Conservation (phyloP, 2,888 invertebrate genomes). For the Caenorhabditis sp. region DNA sequence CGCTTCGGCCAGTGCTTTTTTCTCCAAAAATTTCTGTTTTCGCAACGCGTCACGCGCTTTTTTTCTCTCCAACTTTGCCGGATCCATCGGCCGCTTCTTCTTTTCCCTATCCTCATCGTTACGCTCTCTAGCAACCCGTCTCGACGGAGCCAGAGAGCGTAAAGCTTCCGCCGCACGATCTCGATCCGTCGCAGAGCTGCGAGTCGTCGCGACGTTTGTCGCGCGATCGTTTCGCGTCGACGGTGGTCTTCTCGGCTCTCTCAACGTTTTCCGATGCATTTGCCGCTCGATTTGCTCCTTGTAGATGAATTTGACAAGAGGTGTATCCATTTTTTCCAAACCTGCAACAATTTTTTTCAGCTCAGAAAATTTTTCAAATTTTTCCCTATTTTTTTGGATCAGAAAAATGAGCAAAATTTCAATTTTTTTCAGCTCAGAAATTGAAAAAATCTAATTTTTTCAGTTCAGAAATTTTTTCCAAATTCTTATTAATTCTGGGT, state of each 20-base stretch:
- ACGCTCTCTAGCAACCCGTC: too few relatives aligned
- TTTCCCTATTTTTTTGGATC: too few relatives aligned
- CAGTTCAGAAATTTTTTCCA: too few relatives aligned
- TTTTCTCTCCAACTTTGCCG: neutral
- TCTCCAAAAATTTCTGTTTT: conserved; percentile 24
- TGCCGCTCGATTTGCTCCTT: neutral
- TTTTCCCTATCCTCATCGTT: neutral
- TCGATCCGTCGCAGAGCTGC: too few relatives aligned
- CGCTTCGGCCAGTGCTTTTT: neutral
- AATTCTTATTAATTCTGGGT: too few relatives aligned
- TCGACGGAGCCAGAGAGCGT: too few relatives aligned
- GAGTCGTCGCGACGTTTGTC: too few relatives aligned
- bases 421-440: too few relatives aligned
- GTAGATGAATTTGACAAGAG: conserved; percentile 2
- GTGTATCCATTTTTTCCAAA: neutral
- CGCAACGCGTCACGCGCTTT: conserved; percentile 16
- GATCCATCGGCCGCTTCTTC: neutral
- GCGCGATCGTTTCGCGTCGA: neutral
- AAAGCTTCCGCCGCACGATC: too few relatives aligned
- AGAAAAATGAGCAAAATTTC: too few relatives aligned
- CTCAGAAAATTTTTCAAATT: too few relatives aligned
- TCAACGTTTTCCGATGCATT: neutral
- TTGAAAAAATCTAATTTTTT: too few relatives aligned
- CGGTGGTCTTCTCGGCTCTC: neutral
- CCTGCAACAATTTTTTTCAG: neutral